A percentile compares a stretch with the other conserved stretches of the same genome.
Evolutionary conservation across 2,888 invertebrate genomes (phyloP).

Genomic region (Noctuana brunneofusca): DNA sequence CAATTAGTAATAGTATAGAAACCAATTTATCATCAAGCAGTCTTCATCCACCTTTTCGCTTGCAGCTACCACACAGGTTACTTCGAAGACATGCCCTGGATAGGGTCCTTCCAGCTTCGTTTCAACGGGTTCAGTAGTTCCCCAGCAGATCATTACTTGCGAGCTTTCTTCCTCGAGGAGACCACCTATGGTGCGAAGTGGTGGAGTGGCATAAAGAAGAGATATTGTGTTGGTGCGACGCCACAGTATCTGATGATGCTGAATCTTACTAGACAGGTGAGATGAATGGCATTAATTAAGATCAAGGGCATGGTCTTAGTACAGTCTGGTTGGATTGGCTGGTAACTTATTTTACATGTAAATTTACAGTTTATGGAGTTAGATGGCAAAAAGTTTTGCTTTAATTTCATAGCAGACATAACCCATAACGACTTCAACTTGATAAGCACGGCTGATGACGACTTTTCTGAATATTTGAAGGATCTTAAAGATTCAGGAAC

Average conservation of each 20-base stretch:
- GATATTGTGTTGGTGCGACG: slow-evolving; percentile 84
- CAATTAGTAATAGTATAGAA: too few relatives aligned
- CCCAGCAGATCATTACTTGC: slow-evolving; percentile 95
- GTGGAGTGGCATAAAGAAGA: slow-evolving; percentile 53
- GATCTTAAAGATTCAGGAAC: slow-evolving; percentile 83
- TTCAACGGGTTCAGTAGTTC: slow-evolving; percentile 91
- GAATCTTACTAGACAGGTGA: slow-evolving; percentile 85
- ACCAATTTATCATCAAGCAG: too few relatives aligned
- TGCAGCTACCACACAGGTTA: slow-evolving; percentile 88
- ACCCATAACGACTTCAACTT: slow-evolving; percentile 93
- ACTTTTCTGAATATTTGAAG: slow-evolving; percentile 85
- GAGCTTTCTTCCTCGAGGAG: slow-evolving; percentile 90
- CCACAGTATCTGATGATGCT: slow-evolving; percentile 87
- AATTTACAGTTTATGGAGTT: slow-evolving; percentile 56
- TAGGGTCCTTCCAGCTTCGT: slow-evolving; percentile 95
- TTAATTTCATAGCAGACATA: slow-evolving; percentile 94
- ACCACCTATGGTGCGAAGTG: slow-evolving; percentile 43
- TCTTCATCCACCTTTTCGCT: background rate
- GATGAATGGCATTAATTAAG: background rate
- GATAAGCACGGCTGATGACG: slow-evolving; percentile 90
- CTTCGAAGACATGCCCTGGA: slow-evolving; percentile 92
- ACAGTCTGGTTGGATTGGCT: too few relatives aligned
- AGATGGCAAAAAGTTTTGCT: slow-evolving; percentile 87
- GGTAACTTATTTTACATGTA: too few relatives aligned
- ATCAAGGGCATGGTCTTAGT: background rate